Conservation (phyloP, 2,888 invertebrate genomes). For the Drosophila diplacantha region DNA sequence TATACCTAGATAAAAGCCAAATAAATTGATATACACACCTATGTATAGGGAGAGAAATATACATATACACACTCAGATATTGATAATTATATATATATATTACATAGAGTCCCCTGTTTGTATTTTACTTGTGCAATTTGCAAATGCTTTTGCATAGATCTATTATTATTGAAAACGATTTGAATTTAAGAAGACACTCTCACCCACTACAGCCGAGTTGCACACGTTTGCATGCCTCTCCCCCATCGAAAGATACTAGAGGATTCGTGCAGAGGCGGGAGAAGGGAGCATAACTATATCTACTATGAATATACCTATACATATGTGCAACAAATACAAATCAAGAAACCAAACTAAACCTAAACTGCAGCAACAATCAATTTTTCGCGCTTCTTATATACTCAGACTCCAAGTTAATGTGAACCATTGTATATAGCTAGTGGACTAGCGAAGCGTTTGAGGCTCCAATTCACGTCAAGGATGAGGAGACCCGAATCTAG, state of each 20-base stretch:
- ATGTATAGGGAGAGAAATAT: conserved; percentile 9
- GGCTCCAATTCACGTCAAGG: neutral
- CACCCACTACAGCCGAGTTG: conserved; percentile 10
- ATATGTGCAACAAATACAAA: conserved; percentile 35
- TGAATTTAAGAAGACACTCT: conserved; percentile 21
- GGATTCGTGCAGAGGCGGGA: conserved; percentile 1
- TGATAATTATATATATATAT: conserved; percentile 23
- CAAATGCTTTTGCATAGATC: conserved; percentile 30
- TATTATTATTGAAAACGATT: conserved; percentile 31
- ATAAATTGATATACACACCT: conserved; percentile 18
- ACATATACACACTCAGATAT: conserved; percentile 19
- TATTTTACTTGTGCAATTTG: conserved; percentile 49
- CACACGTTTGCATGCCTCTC: conserved; percentile 26
- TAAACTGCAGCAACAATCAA: conserved; percentile 63
- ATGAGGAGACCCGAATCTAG: neutral
- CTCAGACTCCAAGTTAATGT: conserved; percentile 27
- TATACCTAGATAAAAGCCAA: conserved; percentile 13
- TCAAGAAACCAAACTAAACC: conserved; percentile 21
- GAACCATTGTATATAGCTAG: conserved; percentile 25
- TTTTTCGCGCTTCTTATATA: conserved; percentile 59
- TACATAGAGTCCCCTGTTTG: conserved; percentile 17
- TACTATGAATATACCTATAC: conserved; percentile 37
- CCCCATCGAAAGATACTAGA: conserved; percentile 1
- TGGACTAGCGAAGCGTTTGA: conserved; percentile 1
- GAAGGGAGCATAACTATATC: conserved; percentile 35